Evolutionary conservation across 2,113 vertebrate genomes (phyloP).

Genomic region (Campylomormyrus numenius): DNA sequence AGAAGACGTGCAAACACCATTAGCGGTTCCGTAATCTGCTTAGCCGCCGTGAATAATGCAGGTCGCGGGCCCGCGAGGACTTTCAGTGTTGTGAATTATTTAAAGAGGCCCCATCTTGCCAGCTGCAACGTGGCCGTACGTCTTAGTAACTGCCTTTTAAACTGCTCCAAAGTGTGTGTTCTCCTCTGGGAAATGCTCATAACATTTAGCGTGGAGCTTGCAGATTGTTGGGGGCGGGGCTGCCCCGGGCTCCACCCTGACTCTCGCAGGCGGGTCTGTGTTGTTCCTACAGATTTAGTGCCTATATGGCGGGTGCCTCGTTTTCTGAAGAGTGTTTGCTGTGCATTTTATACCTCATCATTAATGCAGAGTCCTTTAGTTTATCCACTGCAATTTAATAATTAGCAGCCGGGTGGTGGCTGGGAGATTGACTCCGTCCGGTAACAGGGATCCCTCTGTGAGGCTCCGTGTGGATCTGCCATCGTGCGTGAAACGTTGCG

Average conservation of each 20-base stretch:
- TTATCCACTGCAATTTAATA: not conserved
- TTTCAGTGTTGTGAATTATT: not conserved
- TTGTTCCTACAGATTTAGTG: not conserved
- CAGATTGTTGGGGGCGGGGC: not conserved
- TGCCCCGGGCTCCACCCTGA: not conserved
- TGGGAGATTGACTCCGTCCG: not conserved
- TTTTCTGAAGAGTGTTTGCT: not conserved
- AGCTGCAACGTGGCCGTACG: not conserved
- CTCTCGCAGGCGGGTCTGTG: not conserved
- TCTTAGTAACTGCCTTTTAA: constrained; percentile 11
- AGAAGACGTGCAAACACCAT: not conserved
- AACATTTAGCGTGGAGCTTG: not conserved
- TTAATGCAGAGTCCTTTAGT: not conserved
- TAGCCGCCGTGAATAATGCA: not conserved
- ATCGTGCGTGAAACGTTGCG: not conserved
- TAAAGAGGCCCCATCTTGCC: not conserved
- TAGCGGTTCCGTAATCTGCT: not conserved
- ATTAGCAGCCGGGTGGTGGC: not conserved
- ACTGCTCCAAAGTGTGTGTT: not conserved
- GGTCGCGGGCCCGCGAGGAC: not conserved
- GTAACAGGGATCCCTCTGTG: not conserved
- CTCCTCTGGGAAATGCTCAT: not conserved
- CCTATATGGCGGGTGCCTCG: not conserved
- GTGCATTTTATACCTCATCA: not conserved
- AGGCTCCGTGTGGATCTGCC: not conserved